Conservation (phyloP, 1,140 invertebrate species). For the Gonatopus flavifemur region DNA sequence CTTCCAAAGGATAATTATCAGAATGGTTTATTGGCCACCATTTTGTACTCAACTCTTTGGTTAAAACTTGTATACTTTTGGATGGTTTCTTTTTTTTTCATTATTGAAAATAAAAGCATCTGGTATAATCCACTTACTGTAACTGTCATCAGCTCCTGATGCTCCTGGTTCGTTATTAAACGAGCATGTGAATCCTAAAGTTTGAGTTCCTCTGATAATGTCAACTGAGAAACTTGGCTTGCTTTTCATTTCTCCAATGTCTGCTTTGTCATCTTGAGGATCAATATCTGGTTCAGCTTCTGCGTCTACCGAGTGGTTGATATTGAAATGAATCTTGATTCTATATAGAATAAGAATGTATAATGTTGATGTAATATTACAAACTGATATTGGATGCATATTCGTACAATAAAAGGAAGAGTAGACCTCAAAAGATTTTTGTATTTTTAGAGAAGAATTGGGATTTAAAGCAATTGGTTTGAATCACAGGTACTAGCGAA, state of each 20-base stretch:
- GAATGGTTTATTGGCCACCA: conserved; percentile 19
- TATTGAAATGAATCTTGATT: conserved; percentile 78
- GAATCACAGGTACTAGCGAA: too few species aligned
- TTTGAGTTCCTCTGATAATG: conserved; percentile 72
- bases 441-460: neutral
- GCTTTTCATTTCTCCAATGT: conserved; percentile 80
- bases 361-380: too few species aligned
- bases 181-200: conserved; percentile 80
- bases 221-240: conserved; percentile 87
- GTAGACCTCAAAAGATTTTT: neutral
- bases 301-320: conserved; percentile 87
- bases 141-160: conserved; percentile 69
- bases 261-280: conserved; percentile 66
- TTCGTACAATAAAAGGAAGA: conserved; percentile 29
- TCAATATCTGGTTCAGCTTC: conserved; percentile 69
- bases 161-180: conserved; percentile 67
- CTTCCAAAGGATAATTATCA: conserved; percentile 43
- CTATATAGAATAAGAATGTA: conserved; percentile 58
- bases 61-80: neutral
- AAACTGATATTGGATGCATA: too few species aligned
- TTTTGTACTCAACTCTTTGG: conserved; percentile 45
- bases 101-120: neutral
- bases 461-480: too few species aligned
- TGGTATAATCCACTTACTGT: conserved; percentile 61
- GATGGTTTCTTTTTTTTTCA: neutral